Evolutionary conservation across 2,888 invertebrate species (phyloP).

Genomic region (Phengaris arion): DNA sequence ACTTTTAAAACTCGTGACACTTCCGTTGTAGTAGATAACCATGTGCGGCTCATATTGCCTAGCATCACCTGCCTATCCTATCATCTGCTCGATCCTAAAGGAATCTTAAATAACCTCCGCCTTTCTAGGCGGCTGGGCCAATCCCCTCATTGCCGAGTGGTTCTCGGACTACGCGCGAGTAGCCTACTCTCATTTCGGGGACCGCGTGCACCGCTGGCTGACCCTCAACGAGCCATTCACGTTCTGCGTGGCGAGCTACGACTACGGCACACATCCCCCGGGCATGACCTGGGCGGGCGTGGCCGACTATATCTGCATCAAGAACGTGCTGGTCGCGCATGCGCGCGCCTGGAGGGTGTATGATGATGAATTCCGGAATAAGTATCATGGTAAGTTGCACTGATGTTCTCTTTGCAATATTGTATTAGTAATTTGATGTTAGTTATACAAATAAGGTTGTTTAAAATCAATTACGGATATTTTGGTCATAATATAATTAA

Average conservation of each 20-base stretch:
- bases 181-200: slow-evolving; percentile 76
- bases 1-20: too few relatives aligned
- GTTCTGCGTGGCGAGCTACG: slow-evolving; percentile 62
- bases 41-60: too few relatives aligned
- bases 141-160: slow-evolving; percentile 79
- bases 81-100: too few relatives aligned
- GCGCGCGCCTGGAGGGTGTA: slow-evolving; percentile 82
- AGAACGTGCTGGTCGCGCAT: slow-evolving; percentile 84
- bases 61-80: too few relatives aligned
- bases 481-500: too few relatives aligned
- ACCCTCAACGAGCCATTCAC: slow-evolving; percentile 85
- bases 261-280: slow-evolving; percentile 59
- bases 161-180: slow-evolving; percentile 81
- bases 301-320: slow-evolving; percentile 80
- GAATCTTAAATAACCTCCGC: too few relatives aligned
- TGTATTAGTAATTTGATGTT: too few relatives aligned
- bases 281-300: slow-evolving; percentile 54
- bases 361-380: slow-evolving; percentile 72
- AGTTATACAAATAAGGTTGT: too few relatives aligned
- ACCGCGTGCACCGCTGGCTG: slow-evolving; percentile 83
- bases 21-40: too few relatives aligned
- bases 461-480: too few relatives aligned
- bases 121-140: slow-evolving; percentile 81
- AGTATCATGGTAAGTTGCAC: slow-evolving; percentile 62
- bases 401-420: slow-evolving; percentile 31